Percentiles rank a stretch among this genome's conserved stretches.
These are phyloP conservation scores for Brachirus orientalis DNA, from an alignment of 2,113 vertebrate species.

Conservation along the genomic window DNA sequence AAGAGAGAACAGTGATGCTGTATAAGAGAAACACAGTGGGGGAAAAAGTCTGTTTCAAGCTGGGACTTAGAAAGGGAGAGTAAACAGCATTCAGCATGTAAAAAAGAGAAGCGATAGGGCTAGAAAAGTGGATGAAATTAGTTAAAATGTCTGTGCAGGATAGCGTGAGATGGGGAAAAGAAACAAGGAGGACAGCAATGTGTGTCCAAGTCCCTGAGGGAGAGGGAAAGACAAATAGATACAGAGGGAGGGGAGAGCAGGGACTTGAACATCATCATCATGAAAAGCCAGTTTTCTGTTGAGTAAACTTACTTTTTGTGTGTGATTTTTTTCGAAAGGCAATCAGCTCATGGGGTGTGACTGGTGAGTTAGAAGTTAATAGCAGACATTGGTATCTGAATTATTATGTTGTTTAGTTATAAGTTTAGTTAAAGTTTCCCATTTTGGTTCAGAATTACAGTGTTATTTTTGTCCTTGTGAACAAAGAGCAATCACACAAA, in stretches of 20 bases:
- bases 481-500: too few species aligned
- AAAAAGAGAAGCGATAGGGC: constrained; percentile 1
- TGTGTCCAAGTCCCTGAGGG: constrained; percentile 13
- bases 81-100: neutral
- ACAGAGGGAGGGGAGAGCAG: constrained; percentile 11
- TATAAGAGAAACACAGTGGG: neutral
- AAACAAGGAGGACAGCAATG: constrained; percentile 20
- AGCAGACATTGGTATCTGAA: too few species aligned
- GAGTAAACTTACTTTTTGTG: constrained; percentile 27
- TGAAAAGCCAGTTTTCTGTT: constrained; percentile 36
- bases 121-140: neutral
- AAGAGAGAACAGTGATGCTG: neutral
- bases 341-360: neutral
- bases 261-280: neutral
- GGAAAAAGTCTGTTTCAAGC: constrained; percentile 1
- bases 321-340: neutral
- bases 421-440: too few species aligned
- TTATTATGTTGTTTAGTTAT: too few species aligned
- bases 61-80: neutral
- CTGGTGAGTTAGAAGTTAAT: neutral
- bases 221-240: constrained; percentile 13
- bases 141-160: constrained; percentile 28
- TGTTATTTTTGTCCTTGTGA: too few species aligned
- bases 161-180: constrained; percentile 27
- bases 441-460: too few species aligned